Evolutionary conservation across 2,797 vertebrate genomes (phyloP), one percentile per base, ranked within the genome.

Genomic region (Fistularia commersonii): DNA sequence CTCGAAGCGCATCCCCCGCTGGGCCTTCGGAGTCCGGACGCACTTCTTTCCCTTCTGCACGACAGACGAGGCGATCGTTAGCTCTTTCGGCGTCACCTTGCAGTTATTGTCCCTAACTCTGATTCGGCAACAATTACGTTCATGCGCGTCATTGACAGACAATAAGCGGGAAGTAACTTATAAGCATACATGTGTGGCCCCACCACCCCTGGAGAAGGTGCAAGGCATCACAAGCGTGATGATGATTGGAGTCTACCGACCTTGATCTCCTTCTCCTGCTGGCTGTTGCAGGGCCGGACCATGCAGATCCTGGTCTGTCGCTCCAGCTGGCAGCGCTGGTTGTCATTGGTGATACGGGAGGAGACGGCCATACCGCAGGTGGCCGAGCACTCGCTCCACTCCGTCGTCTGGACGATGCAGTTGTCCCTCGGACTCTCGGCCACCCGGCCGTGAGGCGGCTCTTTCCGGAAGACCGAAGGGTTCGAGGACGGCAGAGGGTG

Each of bases 281-380:
- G 66, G 40, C 59, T 61, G 32, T 87, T 14, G 0, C 91, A 93
- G 32, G 82, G 88, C 3, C 87, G 79, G 41, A 93, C 57, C 79
- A 91, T 71, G 61, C 92, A 93, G 40, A 92, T 76, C 46, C 82
- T 75, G 0, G 77, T 90, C 82, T 93, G 88, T 51, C 89, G 86
- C 63, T 90, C 85, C 76, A 92, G 76, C 64, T 62, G 86, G 62
- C 91, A 93, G 49, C 51, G 78, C 41, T 77, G 78, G 65, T 92
- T 93, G 78, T 90, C 46, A 0, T 88, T 93, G 74, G 92, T 92
- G 3, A 92, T 79, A 0, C 88, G 82, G n/a, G 87, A 48, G 0
- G 92, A 92, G 64, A 92, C 66, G 11, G 85, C 92, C 89, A 91
- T 88, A 42, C 88, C 90, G 0, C 92, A 93, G 52, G 76, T 82